These are phyloP conservation scores for Cinclus mexicanus DNA, from an alignment of 2,113 vertebrate species.

Conservation along the genomic window DNA sequence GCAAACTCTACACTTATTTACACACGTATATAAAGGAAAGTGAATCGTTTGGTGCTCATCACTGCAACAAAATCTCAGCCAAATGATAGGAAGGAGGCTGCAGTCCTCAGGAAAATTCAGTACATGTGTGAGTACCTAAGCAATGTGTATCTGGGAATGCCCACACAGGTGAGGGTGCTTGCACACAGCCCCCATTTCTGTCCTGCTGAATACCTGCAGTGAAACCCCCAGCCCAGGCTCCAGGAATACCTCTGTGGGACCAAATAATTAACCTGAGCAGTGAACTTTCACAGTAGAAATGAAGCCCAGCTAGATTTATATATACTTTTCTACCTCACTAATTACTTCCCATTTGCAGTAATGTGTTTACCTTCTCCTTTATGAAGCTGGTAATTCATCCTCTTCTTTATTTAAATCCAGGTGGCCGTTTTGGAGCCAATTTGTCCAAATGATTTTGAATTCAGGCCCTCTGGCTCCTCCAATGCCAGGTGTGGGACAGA, in stretches of 20 bases:
- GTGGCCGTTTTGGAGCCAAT: not conserved
- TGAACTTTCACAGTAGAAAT: not conserved
- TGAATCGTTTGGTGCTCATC: not conserved
- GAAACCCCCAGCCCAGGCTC: not conserved
- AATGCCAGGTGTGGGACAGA: accelerated
- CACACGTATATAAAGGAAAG: not conserved
- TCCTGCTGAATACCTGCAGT: not conserved
- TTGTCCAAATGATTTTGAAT: not conserved
- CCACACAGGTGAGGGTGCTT: accelerated
- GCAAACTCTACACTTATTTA: not conserved
- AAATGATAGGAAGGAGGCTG: accelerated
- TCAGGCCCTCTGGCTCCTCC: not conserved
- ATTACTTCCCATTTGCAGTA: not conserved
- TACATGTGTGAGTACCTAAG: accelerated
- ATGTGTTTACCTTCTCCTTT: not conserved
- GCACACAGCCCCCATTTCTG: not conserved
- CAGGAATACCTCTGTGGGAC: not conserved
- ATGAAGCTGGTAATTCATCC: not conserved
- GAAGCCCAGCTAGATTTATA: not conserved
- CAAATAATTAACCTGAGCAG: not conserved
- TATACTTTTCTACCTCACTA: not conserved
- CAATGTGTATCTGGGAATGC: accelerated
- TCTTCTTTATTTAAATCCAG: not conserved
- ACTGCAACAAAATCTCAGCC: not conserved
- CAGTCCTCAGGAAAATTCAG: not conserved